Evolutionary conservation across 2,888 invertebrate species (phyloP).

Genomic region (Pachliopta kotzebuea): DNA sequence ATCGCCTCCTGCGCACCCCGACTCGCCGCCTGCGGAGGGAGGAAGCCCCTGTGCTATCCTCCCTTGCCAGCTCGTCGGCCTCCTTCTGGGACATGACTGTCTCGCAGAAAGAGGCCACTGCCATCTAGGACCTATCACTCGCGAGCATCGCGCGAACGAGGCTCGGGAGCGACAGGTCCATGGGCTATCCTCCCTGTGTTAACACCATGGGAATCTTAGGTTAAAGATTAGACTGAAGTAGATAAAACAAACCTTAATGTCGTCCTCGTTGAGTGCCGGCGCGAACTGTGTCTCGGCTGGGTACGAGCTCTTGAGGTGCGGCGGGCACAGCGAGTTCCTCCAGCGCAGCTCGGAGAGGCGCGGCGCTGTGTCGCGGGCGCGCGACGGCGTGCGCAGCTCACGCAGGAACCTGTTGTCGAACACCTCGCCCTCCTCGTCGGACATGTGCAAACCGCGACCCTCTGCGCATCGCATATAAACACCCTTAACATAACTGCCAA

Average conservation of each 20-base stretch:
- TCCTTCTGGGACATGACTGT: too few species aligned
- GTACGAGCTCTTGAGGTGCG: constrained; percentile 92
- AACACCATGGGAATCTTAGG: too few species aligned
- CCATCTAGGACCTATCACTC: too few species aligned
- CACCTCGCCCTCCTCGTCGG: constrained; percentile 92
- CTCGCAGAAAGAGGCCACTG: too few species aligned
- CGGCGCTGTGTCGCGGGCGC: constrained; percentile 50
- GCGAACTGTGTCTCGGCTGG: constrained; percentile 89
- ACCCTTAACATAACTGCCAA: background rate
- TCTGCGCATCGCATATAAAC: constrained; percentile 39
- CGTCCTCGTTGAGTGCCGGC: constrained; percentile 69
- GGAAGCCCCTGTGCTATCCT: too few species aligned
- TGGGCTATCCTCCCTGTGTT: too few species aligned
- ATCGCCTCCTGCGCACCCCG: too few species aligned
- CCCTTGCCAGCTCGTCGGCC: too few species aligned
- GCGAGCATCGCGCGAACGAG: too few species aligned
- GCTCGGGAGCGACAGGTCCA: too few species aligned
- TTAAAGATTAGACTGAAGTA: too few species aligned
- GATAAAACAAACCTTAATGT: constrained; percentile 55
- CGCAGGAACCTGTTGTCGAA: constrained; percentile 90
- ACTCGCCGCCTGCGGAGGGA: too few species aligned
- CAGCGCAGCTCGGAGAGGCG: constrained; percentile 86
- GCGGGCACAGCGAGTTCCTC: constrained; percentile 91
- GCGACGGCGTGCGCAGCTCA: constrained; percentile 79
- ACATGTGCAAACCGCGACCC: constrained; percentile 83